Conservation (phyloP, 2,797 vertebrate species). For the Antrozous pallidus region DNA sequence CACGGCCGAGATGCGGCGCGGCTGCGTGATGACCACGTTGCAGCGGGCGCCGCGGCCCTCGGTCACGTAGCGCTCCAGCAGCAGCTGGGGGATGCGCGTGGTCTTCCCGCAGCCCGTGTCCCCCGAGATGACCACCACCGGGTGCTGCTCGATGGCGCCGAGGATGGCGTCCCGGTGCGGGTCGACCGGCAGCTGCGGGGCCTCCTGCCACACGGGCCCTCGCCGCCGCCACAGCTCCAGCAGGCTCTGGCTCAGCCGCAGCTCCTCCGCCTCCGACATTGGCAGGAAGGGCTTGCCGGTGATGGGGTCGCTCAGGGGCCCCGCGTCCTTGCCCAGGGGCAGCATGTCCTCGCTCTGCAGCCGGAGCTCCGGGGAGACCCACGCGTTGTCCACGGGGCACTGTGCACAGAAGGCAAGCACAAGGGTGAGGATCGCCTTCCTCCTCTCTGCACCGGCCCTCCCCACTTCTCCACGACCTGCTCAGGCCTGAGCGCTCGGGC, state of each 20-base stretch:
- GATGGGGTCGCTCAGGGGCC: conserved; percentile 87
- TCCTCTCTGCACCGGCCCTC: background rate
- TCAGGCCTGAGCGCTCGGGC: background rate
- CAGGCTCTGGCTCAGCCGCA: conserved; percentile 84
- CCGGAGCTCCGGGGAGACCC: conserved; percentile 82
- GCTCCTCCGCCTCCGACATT: conserved; percentile 81
- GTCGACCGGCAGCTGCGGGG: conserved; percentile 90
- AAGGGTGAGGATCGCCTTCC: background rate
- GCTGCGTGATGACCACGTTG: conserved; percentile 96
- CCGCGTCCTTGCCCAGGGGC: conserved; percentile 84
- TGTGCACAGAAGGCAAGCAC: conserved; percentile 66
- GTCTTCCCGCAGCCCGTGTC: conserved; percentile 98
- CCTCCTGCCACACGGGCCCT: conserved; percentile 79
- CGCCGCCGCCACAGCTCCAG: conserved; percentile 86
- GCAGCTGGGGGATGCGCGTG: conserved; percentile 93
- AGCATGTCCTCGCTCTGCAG: conserved; percentile 86
- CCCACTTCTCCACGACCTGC: background rate
- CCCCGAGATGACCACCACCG: conserved; percentile 92
- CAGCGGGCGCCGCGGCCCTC: conserved; percentile 88
- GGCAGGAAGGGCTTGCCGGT: conserved; percentile 87
- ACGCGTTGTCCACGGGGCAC: conserved; percentile 86
- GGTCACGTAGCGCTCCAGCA: conserved; percentile 89
- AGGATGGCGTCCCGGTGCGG: conserved; percentile 88
- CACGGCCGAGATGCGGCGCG: conserved; percentile 95
- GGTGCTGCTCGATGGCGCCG: conserved; percentile 86